These are phyloP conservation scores for Deilephila elpenor DNA, from an alignment of 2,888 invertebrate genomes.

Conservation along the genomic window DNA sequence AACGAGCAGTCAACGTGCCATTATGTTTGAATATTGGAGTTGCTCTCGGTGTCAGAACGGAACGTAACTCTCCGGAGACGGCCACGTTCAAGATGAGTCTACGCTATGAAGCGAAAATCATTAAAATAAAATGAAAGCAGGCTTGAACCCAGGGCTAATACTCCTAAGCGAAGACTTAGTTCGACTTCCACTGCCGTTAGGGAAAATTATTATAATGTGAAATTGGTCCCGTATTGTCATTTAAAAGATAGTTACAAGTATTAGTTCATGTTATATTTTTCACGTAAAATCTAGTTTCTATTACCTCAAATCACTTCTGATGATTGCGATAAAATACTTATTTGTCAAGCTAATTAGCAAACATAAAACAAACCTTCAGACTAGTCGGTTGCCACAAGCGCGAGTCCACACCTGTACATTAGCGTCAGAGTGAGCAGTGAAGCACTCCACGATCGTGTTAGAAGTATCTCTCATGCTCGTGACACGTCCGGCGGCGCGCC, in stretches of 20 bases:
- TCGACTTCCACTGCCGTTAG: too few relatives aligned
- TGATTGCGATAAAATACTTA: too few relatives aligned
- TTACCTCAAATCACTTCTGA: too few relatives aligned
- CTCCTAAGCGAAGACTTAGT: neutral
- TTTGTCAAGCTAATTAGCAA: too few relatives aligned
- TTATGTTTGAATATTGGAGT: conserved; percentile 62
- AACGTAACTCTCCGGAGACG: conserved; percentile 5
- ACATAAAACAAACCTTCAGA: neutral
- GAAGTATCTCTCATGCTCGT: conserved; percentile 47
- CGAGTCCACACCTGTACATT: conserved; percentile 20
- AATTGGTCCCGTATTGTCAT: too few relatives aligned
- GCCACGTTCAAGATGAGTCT: neutral
- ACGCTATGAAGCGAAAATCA: conserved; percentile 7
- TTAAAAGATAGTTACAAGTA: too few relatives aligned
- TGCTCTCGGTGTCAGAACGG: conserved; percentile 35
- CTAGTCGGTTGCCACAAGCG: neutral
- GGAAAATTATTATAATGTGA: too few relatives aligned
- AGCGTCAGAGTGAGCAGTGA: conserved; percentile 2
- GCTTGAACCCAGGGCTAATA: neutral
- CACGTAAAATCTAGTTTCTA: too few relatives aligned
- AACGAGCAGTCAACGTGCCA: conserved; percentile 61
- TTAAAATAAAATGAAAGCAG: conserved; percentile 3
- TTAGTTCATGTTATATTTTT: too few relatives aligned
- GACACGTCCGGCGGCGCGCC: conserved; percentile 65
- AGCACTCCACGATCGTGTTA: conserved; percentile 21